phyloP scores from a whole-genome alignment of 2,797 vertebrate genomes.

The Clamator glandarius region DNA sequence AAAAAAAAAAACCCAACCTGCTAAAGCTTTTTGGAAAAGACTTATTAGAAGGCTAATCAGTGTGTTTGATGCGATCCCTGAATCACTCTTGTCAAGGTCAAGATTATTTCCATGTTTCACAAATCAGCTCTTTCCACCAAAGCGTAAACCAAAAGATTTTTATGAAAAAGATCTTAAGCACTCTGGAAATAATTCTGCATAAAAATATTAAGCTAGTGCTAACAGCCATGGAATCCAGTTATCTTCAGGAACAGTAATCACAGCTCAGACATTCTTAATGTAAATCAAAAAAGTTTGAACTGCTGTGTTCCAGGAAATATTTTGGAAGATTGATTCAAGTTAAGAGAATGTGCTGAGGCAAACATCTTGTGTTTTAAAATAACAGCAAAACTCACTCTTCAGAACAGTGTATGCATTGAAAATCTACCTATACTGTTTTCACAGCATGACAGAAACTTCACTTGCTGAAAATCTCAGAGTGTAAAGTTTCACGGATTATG shows the following conservation, averaged over 20 bases:
- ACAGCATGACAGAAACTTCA: background rate
- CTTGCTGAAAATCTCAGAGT: background rate
- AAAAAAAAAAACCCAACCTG: rapidly evolving
- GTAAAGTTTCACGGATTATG: background rate
- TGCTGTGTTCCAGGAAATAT: background rate
- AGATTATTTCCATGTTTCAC: background rate
- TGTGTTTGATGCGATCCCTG: background rate
- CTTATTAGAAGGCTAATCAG: background rate
- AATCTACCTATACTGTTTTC: background rate
- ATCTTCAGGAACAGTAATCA: background rate
- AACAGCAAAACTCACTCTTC: background rate
- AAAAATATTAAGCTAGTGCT: background rate
- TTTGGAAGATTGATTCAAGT: background rate
- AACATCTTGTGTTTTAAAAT: background rate
- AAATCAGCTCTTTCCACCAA: background rate
- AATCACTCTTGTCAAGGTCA: background rate
- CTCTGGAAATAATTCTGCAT: background rate
- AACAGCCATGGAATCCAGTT: background rate
- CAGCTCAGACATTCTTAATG: background rate
- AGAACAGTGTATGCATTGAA: background rate
- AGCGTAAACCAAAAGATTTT: background rate
- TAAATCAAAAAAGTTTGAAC: background rate
- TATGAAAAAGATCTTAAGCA: background rate
- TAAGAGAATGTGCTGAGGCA: background rate
- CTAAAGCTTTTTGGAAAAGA: background rate